Percentiles rank a stretch among this genome's conserved stretches.
These are phyloP conservation scores for Tiaroga cobitis DNA, from an alignment of 2,797 vertebrate genomes.

Conservation along the genomic window DNA sequence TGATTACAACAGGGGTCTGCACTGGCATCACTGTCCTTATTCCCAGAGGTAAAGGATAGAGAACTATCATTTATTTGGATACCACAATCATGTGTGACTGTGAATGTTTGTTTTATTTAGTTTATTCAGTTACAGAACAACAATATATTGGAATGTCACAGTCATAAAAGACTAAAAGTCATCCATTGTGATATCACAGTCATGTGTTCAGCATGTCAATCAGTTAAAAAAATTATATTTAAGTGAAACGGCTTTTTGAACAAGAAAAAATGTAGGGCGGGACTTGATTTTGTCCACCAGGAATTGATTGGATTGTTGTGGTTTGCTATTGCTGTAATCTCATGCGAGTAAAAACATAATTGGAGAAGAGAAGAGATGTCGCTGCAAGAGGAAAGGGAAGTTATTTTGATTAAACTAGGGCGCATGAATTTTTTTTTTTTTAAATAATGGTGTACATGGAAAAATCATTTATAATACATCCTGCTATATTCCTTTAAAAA, in stretches of 20 bases:
- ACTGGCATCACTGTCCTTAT: constrained; percentile 69
- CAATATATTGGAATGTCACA: background rate
- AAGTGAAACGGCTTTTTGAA: background rate
- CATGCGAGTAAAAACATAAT: background rate
- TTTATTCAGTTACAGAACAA: constrained; percentile 1
- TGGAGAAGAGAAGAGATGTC: background rate
- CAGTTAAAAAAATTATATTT: background rate
- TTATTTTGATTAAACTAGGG: background rate
- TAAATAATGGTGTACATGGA: background rate
- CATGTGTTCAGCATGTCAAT: background rate
- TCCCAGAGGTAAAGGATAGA: constrained; percentile 65
- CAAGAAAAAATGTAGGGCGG: background rate
- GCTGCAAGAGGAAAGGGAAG: background rate
- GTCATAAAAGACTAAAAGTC: background rate
- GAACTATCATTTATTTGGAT: background rate
- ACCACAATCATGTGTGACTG: background rate
- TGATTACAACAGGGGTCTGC: constrained; percentile 73
- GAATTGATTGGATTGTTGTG: background rate
- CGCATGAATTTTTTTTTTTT: too few species aligned
- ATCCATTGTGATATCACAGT: background rate
- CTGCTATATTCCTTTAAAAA: background rate
- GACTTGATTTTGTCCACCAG: background rate
- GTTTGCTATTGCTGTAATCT: background rate
- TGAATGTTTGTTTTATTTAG: background rate
- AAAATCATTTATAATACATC: background rate